A percentile compares a stretch with the other conserved stretches of the same genome.
phyloP scores from a whole-genome alignment of 1,140 invertebrate genomes.

The Euwallacea fornicatus region DNA sequence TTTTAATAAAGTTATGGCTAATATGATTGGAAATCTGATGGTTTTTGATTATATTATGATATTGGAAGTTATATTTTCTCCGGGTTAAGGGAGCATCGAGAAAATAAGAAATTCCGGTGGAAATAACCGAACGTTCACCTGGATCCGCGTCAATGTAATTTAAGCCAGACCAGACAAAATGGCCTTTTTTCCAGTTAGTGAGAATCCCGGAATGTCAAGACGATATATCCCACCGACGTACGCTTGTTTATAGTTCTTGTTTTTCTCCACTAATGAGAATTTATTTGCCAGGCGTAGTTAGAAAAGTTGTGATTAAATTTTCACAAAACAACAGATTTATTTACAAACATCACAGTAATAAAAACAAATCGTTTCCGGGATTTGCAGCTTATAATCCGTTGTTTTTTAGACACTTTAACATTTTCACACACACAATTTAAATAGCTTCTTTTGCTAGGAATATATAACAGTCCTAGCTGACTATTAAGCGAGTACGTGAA shows the following conservation, averaged over 20 bases:
- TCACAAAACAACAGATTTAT: constrained; percentile 37
- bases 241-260: constrained; percentile 28
- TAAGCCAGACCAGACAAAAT: constrained; percentile 20
- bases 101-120: background rate
- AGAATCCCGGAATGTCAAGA: constrained; percentile 23
- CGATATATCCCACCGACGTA: constrained; percentile 16
- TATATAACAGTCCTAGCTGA: background rate
- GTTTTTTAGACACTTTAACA: background rate
- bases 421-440: too few relatives aligned
- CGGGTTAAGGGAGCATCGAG: too few relatives aligned
- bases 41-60: background rate
- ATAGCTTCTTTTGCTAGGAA: background rate
- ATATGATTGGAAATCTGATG: constrained; percentile 10
- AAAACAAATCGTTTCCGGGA: constrained; percentile 27
- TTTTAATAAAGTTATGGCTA: constrained; percentile 21
- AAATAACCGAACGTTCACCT: background rate
- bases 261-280: constrained; percentile 34
- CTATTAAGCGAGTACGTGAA: background rate
- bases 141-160: constrained; percentile 15
- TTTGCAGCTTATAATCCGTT: background rate
- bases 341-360: constrained; percentile 26
- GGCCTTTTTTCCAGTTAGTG: constrained; percentile 13
- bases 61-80: too few relatives aligned
- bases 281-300: constrained; percentile 28
- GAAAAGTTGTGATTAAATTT: constrained; percentile 39